Base-by-base conservation (phyloP, 2,888 invertebrate genomes). In the Sabellastarte sp. region DNA sequence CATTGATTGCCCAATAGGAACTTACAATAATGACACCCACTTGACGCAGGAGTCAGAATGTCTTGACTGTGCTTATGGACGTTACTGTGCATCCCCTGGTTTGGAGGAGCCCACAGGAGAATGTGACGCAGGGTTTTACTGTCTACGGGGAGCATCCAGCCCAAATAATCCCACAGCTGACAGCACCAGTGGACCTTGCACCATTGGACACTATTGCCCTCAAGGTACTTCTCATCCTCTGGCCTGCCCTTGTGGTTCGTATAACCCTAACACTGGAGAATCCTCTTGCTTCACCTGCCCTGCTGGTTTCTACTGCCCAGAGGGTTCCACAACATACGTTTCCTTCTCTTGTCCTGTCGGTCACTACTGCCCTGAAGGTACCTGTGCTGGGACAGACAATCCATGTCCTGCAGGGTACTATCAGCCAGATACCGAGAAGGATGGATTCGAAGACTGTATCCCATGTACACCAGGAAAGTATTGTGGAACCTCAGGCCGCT, bases 61-160 rank as follows among this genome's bases (percentile, higher is more conserved):
- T 59, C 73, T 73, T 2, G 68, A 73, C 0, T 81, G 79, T 67
- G 62, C 66, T 0, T 76, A 72, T 63, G 80, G 80, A 4, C 67
- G 70, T 50, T 80, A 76, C 67, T 80, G 80, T 67, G 77, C 72
- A 2, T 60, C 63, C 4, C 63, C 64, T 26, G 79, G 80, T 0
- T 71, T 79, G 0, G 69, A 72, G 5, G 72, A 67, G 57, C 79
- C 79, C 4, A 63, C 77, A 50, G 79, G 77, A n/a, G 72, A 72
- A 31, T 81, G 81, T 63, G 74, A 72, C 67, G 80, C 71, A 4
- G 81, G 81, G 3, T 82, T 79, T 63, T 81, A 75, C 70, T 82
- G 81, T 65, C 63, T 78, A 31, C 61, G 53, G n/a, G 78, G 79
- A 4, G 76, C 80, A 2, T 52, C 65, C 41, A 32, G 50, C 24